Base-by-base conservation (phyloP, 2,797 vertebrate genomes). In the Gymnothorax javanicus region DNA sequence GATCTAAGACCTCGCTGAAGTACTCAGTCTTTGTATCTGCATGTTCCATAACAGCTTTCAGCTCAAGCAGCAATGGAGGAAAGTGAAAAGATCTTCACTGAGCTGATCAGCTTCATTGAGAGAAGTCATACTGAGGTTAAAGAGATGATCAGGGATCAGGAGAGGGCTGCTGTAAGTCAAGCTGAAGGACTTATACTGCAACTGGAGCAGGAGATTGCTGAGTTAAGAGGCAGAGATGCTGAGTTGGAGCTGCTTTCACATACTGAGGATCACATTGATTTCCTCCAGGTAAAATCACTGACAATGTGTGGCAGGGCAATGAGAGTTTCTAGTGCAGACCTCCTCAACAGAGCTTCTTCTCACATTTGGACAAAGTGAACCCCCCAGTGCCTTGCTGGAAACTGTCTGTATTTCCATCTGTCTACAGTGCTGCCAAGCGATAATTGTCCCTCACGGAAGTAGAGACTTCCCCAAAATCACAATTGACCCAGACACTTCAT, bases 231-330 rank as follows among this genome's bases (percentile, higher is more conserved):
- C 8, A 86, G 89, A 86, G 92, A 90, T 7, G 3, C 89, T 12
- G 84, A 85, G 91, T 83, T 90, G 23, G 87, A 88, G 2, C 83
- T 54, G 0, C 89, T 94, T 27, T 89, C 91, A 9, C 54, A 87
- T n/a, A 91, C 90, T 69, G 75, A 59, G n/a, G 90, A 86, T 3
- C 84, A 93, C 54, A 85, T 92, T 86, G 86, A 92, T 20, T 93
- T 94, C 60, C 85, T 73, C 71, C 71, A 73, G 71, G 75, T 79
- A 79, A 60, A n/a, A 50, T 57, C 57, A 25, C 71, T 81, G 71
- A 25, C 59, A 2, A 13, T 77, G 0, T 64, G 59, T 73, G 4
- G 27, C 13, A 73, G 6, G 12, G 71, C 23, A 67, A 33, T 4
- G 9, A n/a, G 56, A 60, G 56, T 13, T 25, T 83, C 12, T 73